Base-by-base conservation (phyloP, 2,888 invertebrate genomes). In the Cataglyphis cursor region DNA sequence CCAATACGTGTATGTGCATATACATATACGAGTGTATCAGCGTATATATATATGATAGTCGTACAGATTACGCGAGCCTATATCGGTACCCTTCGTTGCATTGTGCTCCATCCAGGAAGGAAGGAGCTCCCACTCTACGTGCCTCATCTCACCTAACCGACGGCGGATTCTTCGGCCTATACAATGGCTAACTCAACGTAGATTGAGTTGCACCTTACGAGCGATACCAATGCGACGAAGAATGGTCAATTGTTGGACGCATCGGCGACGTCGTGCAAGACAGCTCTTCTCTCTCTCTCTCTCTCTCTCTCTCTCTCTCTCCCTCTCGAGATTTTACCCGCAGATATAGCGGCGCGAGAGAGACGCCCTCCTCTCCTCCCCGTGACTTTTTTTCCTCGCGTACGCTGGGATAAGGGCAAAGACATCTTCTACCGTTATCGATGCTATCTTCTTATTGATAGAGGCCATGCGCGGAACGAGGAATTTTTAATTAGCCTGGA, bases 401-500 rank as follows among this genome's bases (percentile, higher is more conserved):
- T 44, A 76, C 81, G 81, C 82, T 83, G 83, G 84, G 90, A 87
- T 83, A 90, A 90, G 87, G 83, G 78, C 66, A 81, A 89, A 92
- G 90, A 90, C 89, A 90, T 90, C 87, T 86, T 90, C 91, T 92
- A 90, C 92, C 92, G 92, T 92, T 91, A 87, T 82, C 81, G 91
- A 91, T 92, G 86, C 81, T 84, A 92, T 92, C 91, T 89, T 81
- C 85, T 89, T 90, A 92, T 92, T 90, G 91, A 91, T 90, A 91
- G 87, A 89, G 88, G 76, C 84, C 84, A 85, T 59, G 74, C 73
- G 81, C 85, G 84, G 88, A 88, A 85, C 82, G 91, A 90, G 90
- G 91, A 92, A 93, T 94, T 93, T 94, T 94, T 94, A 93, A 94
- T 94, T 92, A 92, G 90, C 90, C 88, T 85, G 86, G 83, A 90